phyloP scores from a whole-genome alignment of 2,888 invertebrate genomes.

The Plebejus anna region DNA sequence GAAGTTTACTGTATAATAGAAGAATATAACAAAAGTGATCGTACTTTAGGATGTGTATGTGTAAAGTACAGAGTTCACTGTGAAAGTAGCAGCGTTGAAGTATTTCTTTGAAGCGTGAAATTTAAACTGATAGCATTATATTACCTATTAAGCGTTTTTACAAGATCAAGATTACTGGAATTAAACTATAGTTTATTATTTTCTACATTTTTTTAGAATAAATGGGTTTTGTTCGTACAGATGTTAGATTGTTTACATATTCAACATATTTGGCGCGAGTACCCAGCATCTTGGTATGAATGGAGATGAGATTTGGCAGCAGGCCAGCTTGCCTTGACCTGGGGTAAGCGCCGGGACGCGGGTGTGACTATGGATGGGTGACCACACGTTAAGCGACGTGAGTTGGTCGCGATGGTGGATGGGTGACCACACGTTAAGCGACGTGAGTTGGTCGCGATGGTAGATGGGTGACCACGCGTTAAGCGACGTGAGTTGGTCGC shows the following conservation, averaged over 20 bases:
- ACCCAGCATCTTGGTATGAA: constrained; percentile 13
- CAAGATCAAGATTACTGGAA: no score
- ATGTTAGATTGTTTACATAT: not conserved
- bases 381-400: not conserved
- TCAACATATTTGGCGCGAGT: not conserved
- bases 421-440: not conserved
- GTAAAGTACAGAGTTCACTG: no score
- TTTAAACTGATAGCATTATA: no score
- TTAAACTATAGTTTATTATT: no score
- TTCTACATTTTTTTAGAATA: not conserved
- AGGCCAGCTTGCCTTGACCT: constrained; percentile 31
- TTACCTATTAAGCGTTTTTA: no score
- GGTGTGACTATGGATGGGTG: not conserved
- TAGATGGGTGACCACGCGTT: constrained; percentile 2
- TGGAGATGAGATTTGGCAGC: constrained; percentile 33
- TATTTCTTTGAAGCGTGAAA: no score
- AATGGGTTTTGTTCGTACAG: not conserved
- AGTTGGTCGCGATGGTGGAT: not conserved
- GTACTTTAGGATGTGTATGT: not conserved
- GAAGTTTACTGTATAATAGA: not conserved
- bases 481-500: not conserved
- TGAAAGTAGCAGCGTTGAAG: no score
- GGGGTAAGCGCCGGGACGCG: not conserved
- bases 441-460: not conserved
- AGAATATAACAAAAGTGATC: no score